A percentile compares a stretch with the other conserved stretches of the same genome.
phyloP scores from a whole-genome alignment of 37 sponge, comb jelly and placozoan genomes.

The Diacarnus erythraeanus region DNA sequence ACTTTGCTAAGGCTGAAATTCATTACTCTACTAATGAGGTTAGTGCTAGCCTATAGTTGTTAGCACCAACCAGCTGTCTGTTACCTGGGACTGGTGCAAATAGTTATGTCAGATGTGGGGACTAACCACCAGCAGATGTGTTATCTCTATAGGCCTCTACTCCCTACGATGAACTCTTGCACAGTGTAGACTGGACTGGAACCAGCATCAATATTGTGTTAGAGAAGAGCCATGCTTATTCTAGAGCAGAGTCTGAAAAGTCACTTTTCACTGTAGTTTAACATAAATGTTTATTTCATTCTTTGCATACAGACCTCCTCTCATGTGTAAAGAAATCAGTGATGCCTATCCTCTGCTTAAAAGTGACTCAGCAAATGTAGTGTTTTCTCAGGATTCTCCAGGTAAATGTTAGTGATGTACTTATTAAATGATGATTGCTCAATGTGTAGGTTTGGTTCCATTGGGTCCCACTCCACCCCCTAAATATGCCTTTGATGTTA shows the following conservation, averaged over 20 bases:
- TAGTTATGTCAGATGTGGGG: no score
- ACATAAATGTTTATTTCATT: not conserved
- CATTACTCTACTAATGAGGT: slow-evolving; percentile 57
- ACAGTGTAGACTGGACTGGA: slow-evolving; percentile 17
- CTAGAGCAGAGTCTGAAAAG: not conserved
- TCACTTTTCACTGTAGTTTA: not conserved
- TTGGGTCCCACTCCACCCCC: slow-evolving; percentile 41
- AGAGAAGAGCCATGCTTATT: slow-evolving; percentile 37
- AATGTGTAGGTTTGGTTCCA: slow-evolving; percentile 38
- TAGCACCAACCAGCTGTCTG: not conserved
- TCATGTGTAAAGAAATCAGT: not conserved
- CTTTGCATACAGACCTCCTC: not conserved
- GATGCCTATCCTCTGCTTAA: slow-evolving; percentile 7
- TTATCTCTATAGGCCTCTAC: slow-evolving; percentile 57
- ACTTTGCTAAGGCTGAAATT: slow-evolving; percentile 36
- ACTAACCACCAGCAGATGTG: no score
- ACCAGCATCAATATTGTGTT: slow-evolving; percentile 5
- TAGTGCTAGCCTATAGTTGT: no score
- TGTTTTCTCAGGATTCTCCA: slow-evolving; percentile 49
- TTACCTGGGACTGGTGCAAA: no score
- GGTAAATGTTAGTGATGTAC: no score
- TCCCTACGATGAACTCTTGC: slow-evolving; percentile 57
- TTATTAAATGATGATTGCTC: no score
- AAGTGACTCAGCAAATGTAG: slow-evolving; percentile 31
- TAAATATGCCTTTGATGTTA: slow-evolving; percentile 48